A percentile compares a stretch with the other conserved stretches of the same genome.
These are phyloP conservation scores for Sinopyrophorus schimmeli DNA, from an alignment of 2,888 invertebrate species.

Conservation along the genomic window DNA sequence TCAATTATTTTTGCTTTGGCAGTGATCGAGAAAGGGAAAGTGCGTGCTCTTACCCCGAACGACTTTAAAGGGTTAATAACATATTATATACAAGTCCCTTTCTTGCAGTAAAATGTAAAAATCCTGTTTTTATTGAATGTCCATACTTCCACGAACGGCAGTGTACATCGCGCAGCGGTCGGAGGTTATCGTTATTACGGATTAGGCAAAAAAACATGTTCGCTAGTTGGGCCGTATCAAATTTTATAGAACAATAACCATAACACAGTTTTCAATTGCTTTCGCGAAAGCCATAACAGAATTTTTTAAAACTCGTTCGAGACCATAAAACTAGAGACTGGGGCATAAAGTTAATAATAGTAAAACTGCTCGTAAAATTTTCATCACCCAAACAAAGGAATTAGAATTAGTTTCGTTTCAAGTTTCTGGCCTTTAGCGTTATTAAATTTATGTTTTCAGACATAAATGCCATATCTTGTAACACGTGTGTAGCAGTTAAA, in stretches of 20 bases:
- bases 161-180: no score
- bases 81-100: neutral
- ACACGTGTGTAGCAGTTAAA: conserved; percentile 14
- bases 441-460: conserved; percentile 24
- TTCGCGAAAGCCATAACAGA: conserved; percentile 15
- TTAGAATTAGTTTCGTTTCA: conserved; percentile 28
- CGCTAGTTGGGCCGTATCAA: neutral
- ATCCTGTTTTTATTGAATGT: neutral
- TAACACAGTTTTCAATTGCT: conserved; percentile 1
- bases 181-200: no score
- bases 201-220: no score
- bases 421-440: conserved; percentile 23
- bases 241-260: neutral
- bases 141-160: neutral
- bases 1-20: no score
- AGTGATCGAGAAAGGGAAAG: no score
- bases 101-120: neutral
- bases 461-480: conserved; percentile 23
- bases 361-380: conserved; percentile 30
- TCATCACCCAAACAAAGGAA: conserved; percentile 31
- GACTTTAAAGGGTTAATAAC: neutral
- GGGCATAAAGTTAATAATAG: conserved; percentile 29
- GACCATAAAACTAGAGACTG: conserved; percentile 25
- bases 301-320: conserved; percentile 11
- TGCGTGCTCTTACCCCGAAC: no score